Percentiles rank a stretch among this genome's conserved stretches.
Conservation (phyloP, 2,888 invertebrate genomes). For the Cryptocheilus praepositus region DNA sequence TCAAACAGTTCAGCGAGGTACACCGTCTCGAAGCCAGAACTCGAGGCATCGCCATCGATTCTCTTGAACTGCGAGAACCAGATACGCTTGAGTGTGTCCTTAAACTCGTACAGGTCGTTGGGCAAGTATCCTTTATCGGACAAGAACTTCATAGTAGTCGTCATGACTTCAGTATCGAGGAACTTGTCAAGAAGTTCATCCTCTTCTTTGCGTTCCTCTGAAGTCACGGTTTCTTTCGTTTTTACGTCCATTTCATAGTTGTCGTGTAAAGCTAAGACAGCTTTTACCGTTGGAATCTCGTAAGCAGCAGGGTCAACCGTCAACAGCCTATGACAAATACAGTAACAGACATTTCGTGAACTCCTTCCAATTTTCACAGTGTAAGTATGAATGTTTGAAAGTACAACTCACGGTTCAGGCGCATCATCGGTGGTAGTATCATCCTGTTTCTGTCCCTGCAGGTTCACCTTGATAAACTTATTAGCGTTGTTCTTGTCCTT, state of each 20-base stretch:
- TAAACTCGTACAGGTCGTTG: constrained; percentile 77
- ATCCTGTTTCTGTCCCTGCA: constrained; percentile 86
- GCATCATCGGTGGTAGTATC: constrained; percentile 84
- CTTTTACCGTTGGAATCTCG: constrained; percentile 84
- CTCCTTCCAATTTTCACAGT: no score
- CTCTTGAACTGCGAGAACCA: constrained; percentile 91
- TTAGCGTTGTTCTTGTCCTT: constrained; percentile 87
- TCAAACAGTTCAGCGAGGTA: constrained; percentile 89
- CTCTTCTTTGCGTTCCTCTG: constrained; percentile 86
- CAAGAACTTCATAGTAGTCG: constrained; percentile 82
- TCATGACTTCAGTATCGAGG: constrained; percentile 86
- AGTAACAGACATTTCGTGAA: no score
- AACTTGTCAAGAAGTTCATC: constrained; percentile 87
- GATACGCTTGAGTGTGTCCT: constrained; percentile 82
- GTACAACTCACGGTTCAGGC: constrained; percentile 81
- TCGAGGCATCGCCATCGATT: constrained; percentile 85
- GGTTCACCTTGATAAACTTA: constrained; percentile 81
- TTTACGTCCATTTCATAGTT: constrained; percentile 88
- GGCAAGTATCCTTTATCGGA: constrained; percentile 76
- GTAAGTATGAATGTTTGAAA: no score
- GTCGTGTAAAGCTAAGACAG: constrained; percentile 83
- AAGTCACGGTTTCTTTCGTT: constrained; percentile 84
- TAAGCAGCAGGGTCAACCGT: constrained; percentile 80
- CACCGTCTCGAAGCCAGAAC: constrained; percentile 94
- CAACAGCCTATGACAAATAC: constrained; percentile 80